These are phyloP conservation scores for Lycocerus yunnanus DNA, from an alignment of 2,888 invertebrate species.

Conservation along the genomic window DNA sequence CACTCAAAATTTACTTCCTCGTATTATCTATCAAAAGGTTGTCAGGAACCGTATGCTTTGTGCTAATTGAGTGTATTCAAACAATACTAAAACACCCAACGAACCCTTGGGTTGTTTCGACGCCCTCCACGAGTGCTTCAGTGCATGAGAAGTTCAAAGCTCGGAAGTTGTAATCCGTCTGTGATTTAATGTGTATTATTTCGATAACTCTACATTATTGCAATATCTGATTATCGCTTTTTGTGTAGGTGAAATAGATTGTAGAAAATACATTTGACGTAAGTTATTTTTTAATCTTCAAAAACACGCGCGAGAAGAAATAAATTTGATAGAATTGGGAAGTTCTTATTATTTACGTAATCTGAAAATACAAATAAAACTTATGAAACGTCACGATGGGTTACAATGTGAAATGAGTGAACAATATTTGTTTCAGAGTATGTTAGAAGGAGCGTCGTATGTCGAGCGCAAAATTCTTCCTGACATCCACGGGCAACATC, in stretches of 20 bases:
- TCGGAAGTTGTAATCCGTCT: slow-evolving; percentile 50
- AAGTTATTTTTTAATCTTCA: neutral
- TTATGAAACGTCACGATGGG: slow-evolving; percentile 35
- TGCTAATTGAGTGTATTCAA: slow-evolving; percentile 55
- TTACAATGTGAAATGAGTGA: slow-evolving; percentile 43
- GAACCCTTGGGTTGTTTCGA: slow-evolving; percentile 47
- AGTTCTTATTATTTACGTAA: neutral
- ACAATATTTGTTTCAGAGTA: slow-evolving; percentile 48
- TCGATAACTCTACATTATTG: slow-evolving; percentile 49
- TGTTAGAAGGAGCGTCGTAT: slow-evolving; percentile 44
- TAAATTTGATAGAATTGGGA: neutral
- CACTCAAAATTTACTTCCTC: slow-evolving; percentile 27
- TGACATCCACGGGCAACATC: slow-evolving; percentile 45
- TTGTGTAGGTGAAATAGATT: slow-evolving; percentile 15
- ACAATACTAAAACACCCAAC: slow-evolving; percentile 48
- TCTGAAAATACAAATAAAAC: neutral
- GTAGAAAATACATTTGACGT: neutral
- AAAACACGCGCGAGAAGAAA: neutral
- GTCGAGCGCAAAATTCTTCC: slow-evolving; percentile 48
- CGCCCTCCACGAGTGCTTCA: slow-evolving; percentile 46
- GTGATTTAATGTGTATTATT: slow-evolving; percentile 57
- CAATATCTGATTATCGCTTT: slow-evolving; percentile 52
- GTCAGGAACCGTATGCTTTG: slow-evolving; percentile 36
- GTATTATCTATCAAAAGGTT: slow-evolving; percentile 30
- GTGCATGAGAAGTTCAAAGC: slow-evolving; percentile 55